These are phyloP conservation scores for Edolisoma coerulescens DNA, from an alignment of 2,113 vertebrate species.

Conservation along the genomic window DNA sequence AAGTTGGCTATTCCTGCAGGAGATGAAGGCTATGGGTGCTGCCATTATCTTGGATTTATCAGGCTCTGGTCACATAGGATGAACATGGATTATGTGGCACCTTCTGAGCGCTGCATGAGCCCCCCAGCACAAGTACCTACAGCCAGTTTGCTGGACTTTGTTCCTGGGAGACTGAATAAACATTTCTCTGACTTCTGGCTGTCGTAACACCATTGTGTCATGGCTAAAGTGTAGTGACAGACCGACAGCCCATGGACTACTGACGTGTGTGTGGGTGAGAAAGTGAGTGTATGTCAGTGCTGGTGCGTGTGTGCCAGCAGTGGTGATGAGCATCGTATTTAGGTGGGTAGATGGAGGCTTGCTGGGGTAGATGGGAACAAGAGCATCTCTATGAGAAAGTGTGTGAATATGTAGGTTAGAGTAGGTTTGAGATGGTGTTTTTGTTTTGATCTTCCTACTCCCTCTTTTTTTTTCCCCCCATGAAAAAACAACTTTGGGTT, in stretches of 20 bases:
- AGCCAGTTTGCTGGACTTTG: neutral
- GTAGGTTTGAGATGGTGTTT: neutral
- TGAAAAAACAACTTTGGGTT: neutral
- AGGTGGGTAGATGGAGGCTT: neutral
- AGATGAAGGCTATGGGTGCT: neutral
- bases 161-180: neutral
- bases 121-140: neutral
- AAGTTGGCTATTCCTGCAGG: neutral
- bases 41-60: neutral
- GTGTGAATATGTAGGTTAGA: neutral
- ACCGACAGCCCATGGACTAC: neutral
- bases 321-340: neutral
- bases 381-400: neutral
- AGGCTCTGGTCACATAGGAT: neutral
- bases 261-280: neutral
- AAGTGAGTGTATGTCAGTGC: neutral
- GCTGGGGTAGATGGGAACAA: neutral
- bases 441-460: slow-evolving; percentile 39
- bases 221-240: neutral
- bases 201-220: neutral
- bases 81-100: neutral
- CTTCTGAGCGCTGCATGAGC: neutral
- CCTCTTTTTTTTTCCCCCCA: accelerated
- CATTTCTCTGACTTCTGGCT: neutral
- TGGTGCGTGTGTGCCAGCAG: neutral